Base-by-base conservation (phyloP, 1,140 invertebrate genomes). In the Calliopsis andreniformis region DNA sequence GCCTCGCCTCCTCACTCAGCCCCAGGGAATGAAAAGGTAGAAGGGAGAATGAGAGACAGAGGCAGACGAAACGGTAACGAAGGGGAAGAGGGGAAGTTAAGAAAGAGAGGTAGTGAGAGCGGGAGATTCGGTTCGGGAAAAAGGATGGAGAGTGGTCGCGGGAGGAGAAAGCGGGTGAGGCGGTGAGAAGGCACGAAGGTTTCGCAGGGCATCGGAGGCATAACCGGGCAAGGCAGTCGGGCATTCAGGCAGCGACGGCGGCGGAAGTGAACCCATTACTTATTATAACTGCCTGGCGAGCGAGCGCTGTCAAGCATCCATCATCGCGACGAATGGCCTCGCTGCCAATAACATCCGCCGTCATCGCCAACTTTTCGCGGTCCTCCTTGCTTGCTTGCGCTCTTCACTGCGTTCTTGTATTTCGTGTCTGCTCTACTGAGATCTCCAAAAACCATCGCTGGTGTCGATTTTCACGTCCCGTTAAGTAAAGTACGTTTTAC, bases 241-340 rank as follows among this genome's bases (percentile, higher is more conserved):
- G 89, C 89, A 90, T 89, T 90, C 86, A 88, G 85, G 89, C 88
- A 88, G 88, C 90, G 90, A 92, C 91, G 91, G 91, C 89, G 88
- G 89, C 90, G 90, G 90, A 91, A 92, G 90, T 82, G 88, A 85
- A 85, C 89, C 90, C 90, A 92, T 92, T 91, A 91, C 90, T 91
- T 91, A 91, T 92, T 91, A 91, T 91, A 91, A 91, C 90, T 91
- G 90, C 90, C 87, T 89, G 88, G 89, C 89, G 87, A 88, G 89
- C 86, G 84, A 79, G 76, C 82, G 77, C 88, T 87, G 90, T 91
- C 91, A 92, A 75, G 87, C 90, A 91, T 92, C 90, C 89, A 91
- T 92, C 91, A 92, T 92, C 86, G 88, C 89, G 89, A 91, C 90
- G 89, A 92, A 85, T 85, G 83, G 83, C 79, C 83, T 56, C 82